Percentiles rank a stretch among this genome's conserved stretches.
These are phyloP conservation scores for Diaphora mendica DNA, from an alignment of 2,888 invertebrate genomes.

Conservation along the genomic window DNA sequence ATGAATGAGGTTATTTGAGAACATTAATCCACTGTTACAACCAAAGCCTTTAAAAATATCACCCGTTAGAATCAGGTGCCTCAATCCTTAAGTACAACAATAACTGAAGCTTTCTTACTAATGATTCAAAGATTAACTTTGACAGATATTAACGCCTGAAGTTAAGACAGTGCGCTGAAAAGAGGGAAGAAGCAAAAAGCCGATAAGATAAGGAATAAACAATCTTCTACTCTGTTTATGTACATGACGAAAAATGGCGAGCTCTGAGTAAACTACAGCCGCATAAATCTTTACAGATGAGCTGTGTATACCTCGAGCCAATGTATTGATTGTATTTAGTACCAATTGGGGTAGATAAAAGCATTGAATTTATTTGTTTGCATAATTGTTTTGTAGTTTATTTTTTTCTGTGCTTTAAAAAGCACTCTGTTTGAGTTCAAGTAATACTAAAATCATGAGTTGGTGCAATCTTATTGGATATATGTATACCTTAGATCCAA, in stretches of 20 bases:
- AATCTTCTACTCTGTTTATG: slow-evolving; percentile 48
- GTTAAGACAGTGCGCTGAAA: slow-evolving; percentile 7
- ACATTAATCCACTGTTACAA: background rate
- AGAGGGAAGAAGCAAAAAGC: slow-evolving; percentile 29
- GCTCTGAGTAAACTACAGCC: slow-evolving; percentile 49
- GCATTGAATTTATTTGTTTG: slow-evolving; percentile 30
- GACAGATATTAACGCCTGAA: slow-evolving; percentile 4
- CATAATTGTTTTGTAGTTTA: background rate
- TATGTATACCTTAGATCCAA: too few relatives aligned
- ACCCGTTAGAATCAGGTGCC: slow-evolving; percentile 4
- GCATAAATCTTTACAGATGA: slow-evolving; percentile 73
- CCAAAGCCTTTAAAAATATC: background rate
- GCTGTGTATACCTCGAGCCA: slow-evolving; percentile 28
- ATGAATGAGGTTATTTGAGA: background rate
- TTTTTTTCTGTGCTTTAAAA: slow-evolving; percentile 1
- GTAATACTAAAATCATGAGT: background rate
- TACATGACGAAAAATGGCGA: slow-evolving; percentile 45
- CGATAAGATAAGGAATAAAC: slow-evolving; percentile 52
- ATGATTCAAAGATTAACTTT: background rate
- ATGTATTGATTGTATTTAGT: slow-evolving; percentile 46
- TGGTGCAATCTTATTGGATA: background rate
- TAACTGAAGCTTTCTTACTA: background rate
- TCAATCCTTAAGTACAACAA: background rate
- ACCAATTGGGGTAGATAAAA: slow-evolving; percentile 26
- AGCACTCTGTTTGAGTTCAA: background rate